A percentile compares a stretch with the other conserved stretches of the same genome.
Evolutionary conservation across 2,888 invertebrate genomes (phyloP).

Genomic region (Cinara cedri): DNA sequence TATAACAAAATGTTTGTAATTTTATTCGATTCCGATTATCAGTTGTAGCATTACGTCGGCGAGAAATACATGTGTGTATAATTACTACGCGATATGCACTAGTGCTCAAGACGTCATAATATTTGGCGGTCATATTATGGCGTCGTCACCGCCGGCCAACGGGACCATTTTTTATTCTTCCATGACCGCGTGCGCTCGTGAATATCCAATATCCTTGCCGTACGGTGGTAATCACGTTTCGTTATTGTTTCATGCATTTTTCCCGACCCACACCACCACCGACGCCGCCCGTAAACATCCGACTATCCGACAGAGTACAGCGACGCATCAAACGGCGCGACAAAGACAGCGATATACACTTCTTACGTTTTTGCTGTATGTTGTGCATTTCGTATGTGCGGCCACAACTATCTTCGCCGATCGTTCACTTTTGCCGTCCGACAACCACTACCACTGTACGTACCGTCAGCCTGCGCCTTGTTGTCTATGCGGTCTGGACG

Average conservation of each 20-base stretch:
- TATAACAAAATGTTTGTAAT: too few relatives aligned
- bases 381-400: too few relatives aligned
- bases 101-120: too few relatives aligned
- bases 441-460: background rate
- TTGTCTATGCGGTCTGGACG: conserved; percentile 6
- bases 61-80: too few relatives aligned
- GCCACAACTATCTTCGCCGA: too few relatives aligned
- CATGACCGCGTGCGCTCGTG: background rate
- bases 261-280: conserved; percentile 6
- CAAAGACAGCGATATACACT: conserved; percentile 1
- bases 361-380: background rate
- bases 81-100: background rate
- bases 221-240: conserved; percentile 51
- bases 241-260: background rate
- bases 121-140: background rate
- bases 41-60: background rate
- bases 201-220: conserved; percentile 41
- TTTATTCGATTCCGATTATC: too few relatives aligned
- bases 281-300: conserved; percentile 22
- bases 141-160: background rate
- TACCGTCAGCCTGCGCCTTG: background rate
- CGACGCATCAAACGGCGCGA: conserved; percentile 2
- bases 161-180: conserved; percentile 19
- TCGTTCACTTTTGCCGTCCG: too few relatives aligned
- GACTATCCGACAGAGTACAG: background rate